phyloP scores from a whole-genome alignment of 2,113 vertebrate species.

The Dinomys branickii region DNA sequence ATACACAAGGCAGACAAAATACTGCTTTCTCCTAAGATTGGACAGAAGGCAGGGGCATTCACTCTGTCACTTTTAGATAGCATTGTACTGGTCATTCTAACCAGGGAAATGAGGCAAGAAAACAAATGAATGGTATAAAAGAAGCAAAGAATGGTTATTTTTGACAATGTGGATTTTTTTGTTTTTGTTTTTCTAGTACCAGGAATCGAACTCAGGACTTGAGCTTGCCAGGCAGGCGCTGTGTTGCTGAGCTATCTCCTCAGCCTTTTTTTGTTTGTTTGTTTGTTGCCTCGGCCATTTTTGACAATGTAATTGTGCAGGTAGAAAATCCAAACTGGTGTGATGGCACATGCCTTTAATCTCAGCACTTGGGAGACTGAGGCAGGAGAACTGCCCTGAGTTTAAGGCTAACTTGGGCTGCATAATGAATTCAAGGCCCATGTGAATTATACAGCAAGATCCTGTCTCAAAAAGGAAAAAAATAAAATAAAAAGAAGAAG shows the following conservation, averaged over 20 bases:
- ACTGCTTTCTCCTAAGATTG: fast-evolving
- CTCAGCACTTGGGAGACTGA: neutral
- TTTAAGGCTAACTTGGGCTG: neutral
- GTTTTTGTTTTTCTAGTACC: too few species aligned
- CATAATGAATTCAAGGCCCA: neutral
- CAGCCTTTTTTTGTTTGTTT: neutral
- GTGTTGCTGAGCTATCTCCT: too few species aligned
- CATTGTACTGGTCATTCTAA: fast-evolving
- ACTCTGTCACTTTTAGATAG: fast-evolving
- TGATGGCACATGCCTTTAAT: neutral
- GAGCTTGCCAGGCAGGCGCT: too few species aligned
- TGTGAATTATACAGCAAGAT: neutral
- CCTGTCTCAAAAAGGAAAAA: neutral
- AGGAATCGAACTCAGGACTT: too few species aligned
- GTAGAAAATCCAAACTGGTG: neutral
- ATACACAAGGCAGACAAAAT: fast-evolving
- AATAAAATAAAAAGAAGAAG: neutral
- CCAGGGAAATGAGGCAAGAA: neutral
- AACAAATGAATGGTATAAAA: too few species aligned
- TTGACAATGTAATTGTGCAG: neutral
- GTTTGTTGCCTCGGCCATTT: neutral
- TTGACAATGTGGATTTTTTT: neutral
- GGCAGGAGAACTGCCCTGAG: neutral
- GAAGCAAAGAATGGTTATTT: neutral
- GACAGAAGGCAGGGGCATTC: fast-evolving